Conservation (phyloP, 2,113 vertebrate genomes). For the Casuarius casuarius region DNA sequence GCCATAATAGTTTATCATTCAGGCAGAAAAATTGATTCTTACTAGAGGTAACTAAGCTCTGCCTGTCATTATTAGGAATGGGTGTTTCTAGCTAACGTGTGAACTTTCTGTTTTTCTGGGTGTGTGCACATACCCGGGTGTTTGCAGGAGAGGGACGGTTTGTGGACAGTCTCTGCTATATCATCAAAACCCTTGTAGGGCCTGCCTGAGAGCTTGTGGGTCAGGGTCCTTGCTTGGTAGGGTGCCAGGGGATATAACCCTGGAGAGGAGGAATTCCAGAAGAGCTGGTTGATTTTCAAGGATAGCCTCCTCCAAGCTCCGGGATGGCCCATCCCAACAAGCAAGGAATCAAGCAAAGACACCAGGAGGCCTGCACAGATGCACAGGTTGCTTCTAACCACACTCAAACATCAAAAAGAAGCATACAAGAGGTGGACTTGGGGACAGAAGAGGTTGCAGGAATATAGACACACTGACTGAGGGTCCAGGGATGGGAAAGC, state of each 20-base stretch:
- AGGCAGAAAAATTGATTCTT: not conserved
- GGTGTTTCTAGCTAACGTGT: constrained; percentile 4
- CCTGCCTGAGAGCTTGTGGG: not conserved
- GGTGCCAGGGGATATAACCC: not conserved
- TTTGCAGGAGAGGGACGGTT: not conserved
- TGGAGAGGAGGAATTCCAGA: not conserved
- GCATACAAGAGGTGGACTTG: not conserved
- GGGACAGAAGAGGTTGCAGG: not conserved
- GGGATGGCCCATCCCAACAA: too few species aligned
- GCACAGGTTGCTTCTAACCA: not conserved
- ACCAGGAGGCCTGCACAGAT: too few species aligned
- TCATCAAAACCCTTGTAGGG: not conserved
- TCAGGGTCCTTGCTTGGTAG: not conserved
- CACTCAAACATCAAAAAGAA: not conserved
- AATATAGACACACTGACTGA: not conserved
- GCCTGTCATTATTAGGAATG: not conserved
- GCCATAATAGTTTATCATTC: not conserved
- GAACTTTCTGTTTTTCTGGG: constrained; percentile 5
- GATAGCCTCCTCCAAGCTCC: not conserved
- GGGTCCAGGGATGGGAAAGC: not conserved
- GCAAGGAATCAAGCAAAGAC: not conserved
- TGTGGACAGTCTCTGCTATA: not conserved
- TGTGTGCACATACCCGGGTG: not conserved
- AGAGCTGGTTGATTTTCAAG: not conserved
- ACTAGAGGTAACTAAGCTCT: not conserved